These are phyloP conservation scores for Anticlea derivata DNA, from an alignment of 2,888 invertebrate species.

Conservation along the genomic window DNA sequence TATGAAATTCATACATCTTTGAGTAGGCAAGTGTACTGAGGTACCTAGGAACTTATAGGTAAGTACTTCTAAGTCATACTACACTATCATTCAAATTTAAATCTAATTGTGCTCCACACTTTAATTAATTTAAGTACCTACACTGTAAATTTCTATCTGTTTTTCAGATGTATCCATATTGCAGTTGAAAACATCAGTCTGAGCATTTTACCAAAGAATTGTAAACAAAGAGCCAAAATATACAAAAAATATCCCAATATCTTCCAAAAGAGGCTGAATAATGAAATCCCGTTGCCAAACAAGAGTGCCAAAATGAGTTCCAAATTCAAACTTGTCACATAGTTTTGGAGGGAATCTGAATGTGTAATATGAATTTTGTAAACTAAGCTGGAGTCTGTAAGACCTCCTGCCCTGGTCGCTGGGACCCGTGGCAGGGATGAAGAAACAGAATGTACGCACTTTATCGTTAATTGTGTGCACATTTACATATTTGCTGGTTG, in stretches of 20 bases:
- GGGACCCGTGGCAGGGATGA: slow-evolving; percentile 88
- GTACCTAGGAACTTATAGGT: too few relatives aligned
- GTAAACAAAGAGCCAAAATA: slow-evolving; percentile 1
- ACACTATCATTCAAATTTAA: too few relatives aligned
- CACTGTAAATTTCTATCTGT: neutral
- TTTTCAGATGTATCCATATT: slow-evolving; percentile 34
- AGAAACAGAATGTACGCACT: slow-evolving; percentile 99
- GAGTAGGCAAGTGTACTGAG: too few relatives aligned
- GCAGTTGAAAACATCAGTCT: slow-evolving; percentile 13
- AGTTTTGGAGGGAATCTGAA: slow-evolving; percentile 36
- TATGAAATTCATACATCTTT: too few relatives aligned
- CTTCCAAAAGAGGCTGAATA: slow-evolving; percentile 49
- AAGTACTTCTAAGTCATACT: too few relatives aligned
- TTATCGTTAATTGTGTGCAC: slow-evolving; percentile 99
- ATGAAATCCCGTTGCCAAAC: slow-evolving; percentile 40
- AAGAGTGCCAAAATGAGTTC: slow-evolving; percentile 49
- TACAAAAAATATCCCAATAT: slow-evolving; percentile 44
- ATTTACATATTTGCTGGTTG: slow-evolving; percentile 99
- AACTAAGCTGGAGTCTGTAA: slow-evolving; percentile 45
- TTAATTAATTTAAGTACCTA: too few relatives aligned
- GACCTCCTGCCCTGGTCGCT: slow-evolving; percentile 68
- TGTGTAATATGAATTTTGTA: slow-evolving; percentile 35
- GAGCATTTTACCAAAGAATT: neutral
- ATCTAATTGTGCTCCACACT: too few relatives aligned
- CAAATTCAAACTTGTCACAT: slow-evolving; percentile 42